phyloP scores from a whole-genome alignment of 2,113 vertebrate genomes.

The Larimichthys crocea region DNA sequence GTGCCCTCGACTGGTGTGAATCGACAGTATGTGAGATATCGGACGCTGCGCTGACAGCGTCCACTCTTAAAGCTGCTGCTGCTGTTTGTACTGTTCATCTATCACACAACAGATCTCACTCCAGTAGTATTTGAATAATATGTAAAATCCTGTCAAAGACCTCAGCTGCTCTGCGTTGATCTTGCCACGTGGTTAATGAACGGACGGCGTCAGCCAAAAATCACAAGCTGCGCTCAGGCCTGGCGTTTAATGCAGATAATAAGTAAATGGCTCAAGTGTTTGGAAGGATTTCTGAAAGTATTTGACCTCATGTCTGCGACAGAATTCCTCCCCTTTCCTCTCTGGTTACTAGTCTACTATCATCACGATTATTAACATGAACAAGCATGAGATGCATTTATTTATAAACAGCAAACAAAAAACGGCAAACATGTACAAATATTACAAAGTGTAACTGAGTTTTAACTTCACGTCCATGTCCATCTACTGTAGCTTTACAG shows the following conservation, averaged over 20 bases:
- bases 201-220: slow-evolving; percentile 44
- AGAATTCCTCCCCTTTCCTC: slow-evolving; percentile 69
- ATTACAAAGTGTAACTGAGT: slow-evolving; percentile 81
- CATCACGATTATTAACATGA: slow-evolving; percentile 87
- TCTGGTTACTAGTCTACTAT: slow-evolving; percentile 89
- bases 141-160: slow-evolving; percentile 55
- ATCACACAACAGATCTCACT: slow-evolving; percentile 81
- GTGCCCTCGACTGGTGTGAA: slow-evolving; percentile 39
- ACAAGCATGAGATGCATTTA: slow-evolving; percentile 98
- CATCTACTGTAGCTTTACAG: slow-evolving; percentile 91
- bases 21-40: slow-evolving; percentile 25
- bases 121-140: slow-evolving; percentile 48
- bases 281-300: slow-evolving; percentile 60
- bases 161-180: slow-evolving; percentile 55
- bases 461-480: slow-evolving; percentile 89
- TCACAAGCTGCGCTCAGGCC: slow-evolving; percentile 18
- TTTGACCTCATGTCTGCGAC: slow-evolving; percentile 57
- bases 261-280: slow-evolving; percentile 47
- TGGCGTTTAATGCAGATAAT: slow-evolving; percentile 32
- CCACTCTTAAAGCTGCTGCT: slow-evolving; percentile 94
- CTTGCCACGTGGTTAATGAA: slow-evolving; percentile 44
- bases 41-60: slow-evolving; percentile 69
- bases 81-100: slow-evolving; percentile 89
- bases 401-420: slow-evolving; percentile 89
- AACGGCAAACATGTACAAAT: slow-evolving; percentile 80